Evolutionary conservation across 2,888 invertebrate genomes (phyloP).

Genomic region (Oxyteleia sp.): DNA sequence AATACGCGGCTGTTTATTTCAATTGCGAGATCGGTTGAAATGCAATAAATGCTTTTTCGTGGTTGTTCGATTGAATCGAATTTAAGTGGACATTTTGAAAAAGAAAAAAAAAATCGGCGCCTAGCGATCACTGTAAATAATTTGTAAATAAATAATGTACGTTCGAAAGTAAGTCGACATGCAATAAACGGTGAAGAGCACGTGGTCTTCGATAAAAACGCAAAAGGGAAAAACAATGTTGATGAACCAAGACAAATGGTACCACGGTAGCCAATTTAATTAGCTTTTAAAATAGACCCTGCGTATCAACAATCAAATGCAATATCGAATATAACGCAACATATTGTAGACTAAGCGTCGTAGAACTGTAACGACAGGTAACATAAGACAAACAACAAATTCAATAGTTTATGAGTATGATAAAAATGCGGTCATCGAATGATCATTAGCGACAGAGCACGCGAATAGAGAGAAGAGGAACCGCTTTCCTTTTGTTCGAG

Average conservation of each 20-base stretch:
- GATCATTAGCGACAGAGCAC: conserved; percentile 55
- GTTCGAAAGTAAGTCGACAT: conserved; percentile 62
- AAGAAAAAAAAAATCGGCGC: conserved; percentile 55
- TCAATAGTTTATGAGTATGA: conserved; percentile 30
- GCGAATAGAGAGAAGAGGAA: conserved; percentile 34
- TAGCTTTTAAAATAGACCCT: conserved; percentile 75
- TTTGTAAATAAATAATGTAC: conserved; percentile 72
- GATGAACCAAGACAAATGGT: neutral
- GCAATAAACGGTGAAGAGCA: conserved; percentile 58
- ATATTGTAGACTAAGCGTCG: conserved; percentile 71
- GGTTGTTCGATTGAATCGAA: conserved; percentile 61
- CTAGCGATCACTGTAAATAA: conserved; percentile 72
- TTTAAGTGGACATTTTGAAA: conserved; percentile 24
- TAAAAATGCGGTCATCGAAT: conserved; percentile 55
- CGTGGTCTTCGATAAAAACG: conserved; percentile 26
- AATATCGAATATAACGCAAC: conserved; percentile 73
- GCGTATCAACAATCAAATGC: conserved; percentile 80
- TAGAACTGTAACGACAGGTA: conserved; percentile 54
- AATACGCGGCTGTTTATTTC: neutral
- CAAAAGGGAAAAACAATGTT: neutral
- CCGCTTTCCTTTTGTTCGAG: conserved; percentile 55
- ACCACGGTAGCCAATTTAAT: conserved; percentile 63
- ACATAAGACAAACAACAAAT: conserved; percentile 19
- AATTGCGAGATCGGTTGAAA: neutral
- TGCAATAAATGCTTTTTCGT: conserved; percentile 36